These are phyloP conservation scores for Eristalinus aeneus DNA, from an alignment of 2,888 invertebrate species.

Conservation along the genomic window DNA sequence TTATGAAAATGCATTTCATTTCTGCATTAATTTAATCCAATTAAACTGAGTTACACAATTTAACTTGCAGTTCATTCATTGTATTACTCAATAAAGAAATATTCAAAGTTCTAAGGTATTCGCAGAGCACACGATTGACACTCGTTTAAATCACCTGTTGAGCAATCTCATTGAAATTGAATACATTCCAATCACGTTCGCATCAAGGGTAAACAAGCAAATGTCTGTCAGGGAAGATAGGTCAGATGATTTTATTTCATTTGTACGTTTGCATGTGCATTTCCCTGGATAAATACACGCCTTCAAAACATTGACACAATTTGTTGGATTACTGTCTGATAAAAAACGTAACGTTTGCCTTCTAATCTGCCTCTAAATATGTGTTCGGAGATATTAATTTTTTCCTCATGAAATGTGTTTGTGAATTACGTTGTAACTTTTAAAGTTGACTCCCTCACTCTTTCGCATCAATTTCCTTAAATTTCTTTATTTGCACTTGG, in stretches of 20 bases:
- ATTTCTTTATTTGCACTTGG: no score
- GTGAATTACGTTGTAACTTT: no score
- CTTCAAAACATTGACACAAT: not conserved
- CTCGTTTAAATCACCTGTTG: not conserved
- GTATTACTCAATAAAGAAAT: not conserved
- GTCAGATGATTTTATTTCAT: not conserved
- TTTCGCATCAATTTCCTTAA: no score
- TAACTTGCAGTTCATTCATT: not conserved
- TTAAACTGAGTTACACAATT: not conserved
- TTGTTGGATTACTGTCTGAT: not conserved
- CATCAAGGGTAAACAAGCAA: not conserved
- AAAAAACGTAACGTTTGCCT: not conserved
- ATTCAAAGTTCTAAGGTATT: not conserved
- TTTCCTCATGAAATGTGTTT: constrained; percentile 1
- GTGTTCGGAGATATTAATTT: not conserved
- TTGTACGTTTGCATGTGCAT: not conserved
- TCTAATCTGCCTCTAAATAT: not conserved
- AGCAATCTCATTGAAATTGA: not conserved
- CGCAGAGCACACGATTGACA: not conserved
- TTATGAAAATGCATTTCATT: not conserved
- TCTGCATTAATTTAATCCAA: not conserved
- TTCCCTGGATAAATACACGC: not conserved
- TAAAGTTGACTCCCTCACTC: no score
- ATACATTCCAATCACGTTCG: constrained; percentile 4
- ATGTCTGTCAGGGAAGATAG: not conserved